phyloP scores from a whole-genome alignment of 2,888 invertebrate genomes.

The Himalopsyche tibetana region DNA sequence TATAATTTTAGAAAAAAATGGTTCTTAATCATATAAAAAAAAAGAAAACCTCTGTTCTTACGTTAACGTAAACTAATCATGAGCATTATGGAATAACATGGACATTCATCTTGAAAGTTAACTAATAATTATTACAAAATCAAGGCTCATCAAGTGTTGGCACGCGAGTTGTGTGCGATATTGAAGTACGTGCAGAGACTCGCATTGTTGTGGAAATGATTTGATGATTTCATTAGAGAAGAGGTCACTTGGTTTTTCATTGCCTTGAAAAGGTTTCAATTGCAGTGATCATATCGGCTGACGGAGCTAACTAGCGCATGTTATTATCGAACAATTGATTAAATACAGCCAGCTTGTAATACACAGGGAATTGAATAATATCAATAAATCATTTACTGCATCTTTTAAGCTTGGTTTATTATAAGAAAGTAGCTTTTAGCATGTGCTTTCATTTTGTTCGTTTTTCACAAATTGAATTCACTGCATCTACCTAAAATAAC shows the following conservation, averaged over 20 bases:
- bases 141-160: neutral
- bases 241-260: conserved; percentile 55
- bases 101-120: conserved; percentile 16
- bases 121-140: neutral
- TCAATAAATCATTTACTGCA: too few relatives aligned
- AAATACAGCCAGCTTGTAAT: too few relatives aligned
- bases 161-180: neutral
- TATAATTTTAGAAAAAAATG: too few relatives aligned
- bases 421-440: too few relatives aligned
- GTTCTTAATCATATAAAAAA: too few relatives aligned
- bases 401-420: too few relatives aligned
- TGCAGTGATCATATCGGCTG: conserved; percentile 48
- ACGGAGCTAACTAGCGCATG: conserved; percentile 46
- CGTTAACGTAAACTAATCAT: too few relatives aligned
- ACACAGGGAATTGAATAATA: too few relatives aligned
- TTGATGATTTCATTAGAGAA: conserved; percentile 47
- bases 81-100: neutral
- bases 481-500: too few relatives aligned
- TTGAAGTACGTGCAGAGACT: neutral
- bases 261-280: conserved; percentile 61
- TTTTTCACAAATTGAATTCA: too few relatives aligned
- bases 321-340: neutral
- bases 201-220: conserved; percentile 44
- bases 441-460: too few relatives aligned
- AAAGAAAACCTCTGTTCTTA: too few relatives aligned